Base-by-base conservation (phyloP, 2,888 invertebrate genomes). In the Nysson spinosus region DNA sequence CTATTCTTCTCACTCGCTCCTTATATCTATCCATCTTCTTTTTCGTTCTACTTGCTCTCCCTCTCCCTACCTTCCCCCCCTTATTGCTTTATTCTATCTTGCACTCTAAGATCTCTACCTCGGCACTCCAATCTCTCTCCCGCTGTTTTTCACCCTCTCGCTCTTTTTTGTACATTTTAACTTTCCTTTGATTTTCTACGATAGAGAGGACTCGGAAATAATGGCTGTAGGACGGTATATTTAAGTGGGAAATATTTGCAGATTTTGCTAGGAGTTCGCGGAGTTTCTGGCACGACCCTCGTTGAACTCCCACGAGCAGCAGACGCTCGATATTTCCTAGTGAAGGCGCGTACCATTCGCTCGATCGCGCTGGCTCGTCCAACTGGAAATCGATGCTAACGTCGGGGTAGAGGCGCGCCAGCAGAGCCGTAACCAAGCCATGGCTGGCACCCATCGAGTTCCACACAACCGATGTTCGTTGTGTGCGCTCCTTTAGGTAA, bases 351-450 rank as follows among this genome's bases (percentile, higher is more conserved):
- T 67, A 65, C 55, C 74, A 66, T 74, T 72, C 75, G 73, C 74
- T 78, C 74, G 79, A 75, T 79, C 76, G 73, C 74, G 68, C 62
- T 75, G 82, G 79, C 72, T 79, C 81, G 81, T 79, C 81, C 77
- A 82, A 81, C 84, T 82, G 81, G 83, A 85, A 84, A 85, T 85
- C 85, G 85, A 85, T 85, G 83, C 76, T 78, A 80, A 83, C 56
- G 79, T 81, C 74, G 63, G 80, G 74, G 64, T 69, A 69, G 76
- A 75, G 62, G 76, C 56, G 75, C 73, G 75, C 75, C 79, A 78
- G 77, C 73, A 67, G 77, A 72, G 69, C 73, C 71, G 70, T 74
- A 77, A n/a, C n/a, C n/a, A n/a, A n/a, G n/a, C 72, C 67, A 54
- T 35, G 69, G 55, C 52, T 55, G 60, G 56, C 69, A 55, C 62